These are phyloP conservation scores for Rhabdornis inornatus DNA, from an alignment of 2,113 vertebrate species.

Conservation along the genomic window DNA sequence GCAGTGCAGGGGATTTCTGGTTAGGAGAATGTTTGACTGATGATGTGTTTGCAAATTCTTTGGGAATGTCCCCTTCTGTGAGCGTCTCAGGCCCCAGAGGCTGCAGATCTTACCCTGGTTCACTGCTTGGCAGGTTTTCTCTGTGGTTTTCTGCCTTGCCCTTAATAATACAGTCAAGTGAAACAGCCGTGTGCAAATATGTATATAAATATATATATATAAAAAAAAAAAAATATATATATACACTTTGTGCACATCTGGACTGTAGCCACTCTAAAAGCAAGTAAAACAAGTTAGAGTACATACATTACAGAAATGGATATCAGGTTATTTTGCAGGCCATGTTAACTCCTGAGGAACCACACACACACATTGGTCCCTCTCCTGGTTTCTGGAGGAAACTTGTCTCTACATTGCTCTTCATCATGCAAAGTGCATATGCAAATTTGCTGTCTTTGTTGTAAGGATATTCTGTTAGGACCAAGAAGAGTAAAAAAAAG, in stretches of 20 bases:
- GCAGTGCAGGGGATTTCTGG: neutral
- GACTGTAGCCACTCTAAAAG: neutral
- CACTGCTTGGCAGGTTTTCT: neutral
- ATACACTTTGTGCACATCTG: neutral
- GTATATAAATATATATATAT: neutral
- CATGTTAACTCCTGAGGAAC: neutral
- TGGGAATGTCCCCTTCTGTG: neutral
- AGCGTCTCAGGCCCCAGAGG: neutral
- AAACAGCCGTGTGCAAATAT: neutral
- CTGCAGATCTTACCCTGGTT: neutral
- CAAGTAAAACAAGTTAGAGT: conserved; percentile 4
- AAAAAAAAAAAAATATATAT: neutral
- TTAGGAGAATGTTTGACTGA: neutral
- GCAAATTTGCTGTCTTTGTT: neutral
- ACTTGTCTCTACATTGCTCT: neutral
- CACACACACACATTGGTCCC: neutral
- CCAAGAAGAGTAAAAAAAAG: neutral
- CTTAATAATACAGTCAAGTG: neutral
- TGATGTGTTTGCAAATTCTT: neutral
- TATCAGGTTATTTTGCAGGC: neutral
- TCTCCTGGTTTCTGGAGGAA: neutral
- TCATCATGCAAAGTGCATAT: accelerated
- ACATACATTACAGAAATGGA: neutral
- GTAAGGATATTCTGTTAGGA: neutral
- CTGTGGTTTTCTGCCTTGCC: neutral